phyloP scores from a whole-genome alignment of 1,140 invertebrate genomes.

The Hylaeus volcanicus region DNA sequence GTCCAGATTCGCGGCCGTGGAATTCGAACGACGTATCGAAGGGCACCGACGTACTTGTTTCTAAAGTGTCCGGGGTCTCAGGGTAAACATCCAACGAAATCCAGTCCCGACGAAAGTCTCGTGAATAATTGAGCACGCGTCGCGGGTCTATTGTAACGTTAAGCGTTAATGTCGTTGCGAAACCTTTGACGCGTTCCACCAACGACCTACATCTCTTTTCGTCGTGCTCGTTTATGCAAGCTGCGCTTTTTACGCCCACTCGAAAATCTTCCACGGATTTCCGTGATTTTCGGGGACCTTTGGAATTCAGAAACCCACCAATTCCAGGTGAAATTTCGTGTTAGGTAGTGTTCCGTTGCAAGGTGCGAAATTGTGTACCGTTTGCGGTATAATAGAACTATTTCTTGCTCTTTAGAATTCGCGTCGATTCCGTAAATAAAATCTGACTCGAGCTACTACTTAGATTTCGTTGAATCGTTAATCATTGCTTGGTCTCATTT shows the following conservation, averaged over 20 bases:
- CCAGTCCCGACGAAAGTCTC: not conserved
- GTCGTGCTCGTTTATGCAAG: conserved; percentile 8
- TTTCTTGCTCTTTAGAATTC: not conserved
- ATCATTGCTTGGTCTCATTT: too few species aligned
- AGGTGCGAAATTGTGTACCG: not conserved
- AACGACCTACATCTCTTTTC: conserved; percentile 18
- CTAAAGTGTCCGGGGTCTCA: not conserved
- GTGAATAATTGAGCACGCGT: conserved; percentile 20
- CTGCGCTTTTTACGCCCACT: not conserved
- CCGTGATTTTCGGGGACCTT: not conserved
- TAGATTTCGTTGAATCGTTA: too few species aligned
- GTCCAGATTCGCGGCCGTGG: conserved; percentile 1
- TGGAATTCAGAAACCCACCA: not conserved
- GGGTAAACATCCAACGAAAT: conserved; percentile 4
- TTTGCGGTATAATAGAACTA: not conserved
- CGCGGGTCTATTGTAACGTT: not conserved
- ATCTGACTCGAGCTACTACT: too few species aligned
- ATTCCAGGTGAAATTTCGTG: not conserved
- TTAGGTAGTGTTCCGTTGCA: not conserved
- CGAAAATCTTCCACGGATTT: conserved; percentile 4
- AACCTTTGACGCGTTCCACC: conserved; percentile 11
- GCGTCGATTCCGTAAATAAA: too few species aligned
- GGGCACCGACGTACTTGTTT: not conserved
- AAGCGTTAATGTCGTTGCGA: conserved; percentile 30
- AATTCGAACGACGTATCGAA: not conserved